phyloP scores from a whole-genome alignment of 2,888 invertebrate species.

The Ectobius pallidus region DNA sequence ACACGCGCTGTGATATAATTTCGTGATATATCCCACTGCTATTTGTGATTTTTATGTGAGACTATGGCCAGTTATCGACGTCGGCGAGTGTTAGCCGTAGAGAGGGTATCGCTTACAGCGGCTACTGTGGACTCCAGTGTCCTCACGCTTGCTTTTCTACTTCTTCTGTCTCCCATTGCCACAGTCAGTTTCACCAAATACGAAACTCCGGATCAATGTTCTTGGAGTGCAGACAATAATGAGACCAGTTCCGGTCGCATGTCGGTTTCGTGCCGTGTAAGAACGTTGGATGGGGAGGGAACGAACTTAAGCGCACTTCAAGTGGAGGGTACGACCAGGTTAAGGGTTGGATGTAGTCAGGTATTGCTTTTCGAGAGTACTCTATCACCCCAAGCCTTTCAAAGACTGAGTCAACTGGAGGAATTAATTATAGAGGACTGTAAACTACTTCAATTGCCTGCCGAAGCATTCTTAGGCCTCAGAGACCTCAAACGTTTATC shows the following conservation, averaged over 20 bases:
- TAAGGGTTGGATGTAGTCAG: slow-evolving; percentile 79
- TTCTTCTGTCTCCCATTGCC: neutral
- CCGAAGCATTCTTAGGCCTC: slow-evolving; percentile 80
- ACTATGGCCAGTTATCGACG: slow-evolving; percentile 1
- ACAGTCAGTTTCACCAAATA: slow-evolving; percentile 36
- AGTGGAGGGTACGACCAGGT: slow-evolving; percentile 73
- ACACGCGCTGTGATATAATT: neutral
- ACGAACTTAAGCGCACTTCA: slow-evolving; percentile 67
- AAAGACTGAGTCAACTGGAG: slow-evolving; percentile 73
- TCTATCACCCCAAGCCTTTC: slow-evolving; percentile 72
- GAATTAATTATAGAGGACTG: slow-evolving; percentile 79
- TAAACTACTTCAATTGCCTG: slow-evolving; percentile 77
- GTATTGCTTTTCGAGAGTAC: slow-evolving; percentile 80
- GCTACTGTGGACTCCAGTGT: neutral
- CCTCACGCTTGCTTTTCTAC: slow-evolving; percentile 1
- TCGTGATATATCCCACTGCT: neutral
- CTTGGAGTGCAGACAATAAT: slow-evolving; percentile 57
- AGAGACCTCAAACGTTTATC: slow-evolving; percentile 78
- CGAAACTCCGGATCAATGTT: slow-evolving; percentile 55
- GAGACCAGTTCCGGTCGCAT: slow-evolving; percentile 55
- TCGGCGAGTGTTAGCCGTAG: neutral
- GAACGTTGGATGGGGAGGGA: slow-evolving; percentile 72
- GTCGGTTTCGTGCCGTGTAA: slow-evolving; percentile 70
- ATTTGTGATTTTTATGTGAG: too few relatives aligned
- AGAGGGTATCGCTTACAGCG: slow-evolving; percentile 21